Evolutionary conservation across 1,140 invertebrate species (phyloP).

Genomic region (Platorchestia sp.): DNA sequence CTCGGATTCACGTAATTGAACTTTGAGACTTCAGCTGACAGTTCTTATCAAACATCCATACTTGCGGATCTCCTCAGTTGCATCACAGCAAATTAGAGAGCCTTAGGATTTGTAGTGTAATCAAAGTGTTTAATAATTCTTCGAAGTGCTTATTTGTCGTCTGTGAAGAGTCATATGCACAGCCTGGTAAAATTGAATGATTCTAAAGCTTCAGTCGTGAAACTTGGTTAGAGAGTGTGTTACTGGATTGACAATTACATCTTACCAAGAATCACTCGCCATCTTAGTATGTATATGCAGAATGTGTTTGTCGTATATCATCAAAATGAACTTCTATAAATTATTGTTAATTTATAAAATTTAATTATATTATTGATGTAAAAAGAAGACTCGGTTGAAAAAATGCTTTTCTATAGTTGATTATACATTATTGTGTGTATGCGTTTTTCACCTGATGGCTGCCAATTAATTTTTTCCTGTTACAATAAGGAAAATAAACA

Average conservation of each 20-base stretch:
- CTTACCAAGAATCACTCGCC: background rate
- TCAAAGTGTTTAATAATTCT: background rate
- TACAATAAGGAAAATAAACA: background rate
- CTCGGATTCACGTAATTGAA: no score
- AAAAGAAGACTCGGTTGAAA: background rate
- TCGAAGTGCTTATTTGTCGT: background rate
- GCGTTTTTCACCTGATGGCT: background rate
- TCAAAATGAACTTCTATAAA: background rate
- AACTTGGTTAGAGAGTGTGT: background rate
- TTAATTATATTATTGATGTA: background rate
- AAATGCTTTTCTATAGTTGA: background rate
- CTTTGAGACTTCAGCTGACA: no score
- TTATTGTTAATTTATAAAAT: background rate
- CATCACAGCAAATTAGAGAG: background rate
- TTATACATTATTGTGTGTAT: background rate
- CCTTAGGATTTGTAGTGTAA: background rate
- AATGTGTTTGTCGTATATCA: background rate
- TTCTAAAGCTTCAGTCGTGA: background rate
- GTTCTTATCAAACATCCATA: background rate
- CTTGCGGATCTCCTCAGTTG: background rate
- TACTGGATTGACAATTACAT: background rate
- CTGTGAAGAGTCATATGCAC: background rate
- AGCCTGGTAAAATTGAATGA: background rate
- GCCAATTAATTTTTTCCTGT: background rate
- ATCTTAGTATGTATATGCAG: background rate